Evolutionary conservation across 2,797 vertebrate species (phyloP).

Genomic region (Yasuhikotakia modesta): DNA sequence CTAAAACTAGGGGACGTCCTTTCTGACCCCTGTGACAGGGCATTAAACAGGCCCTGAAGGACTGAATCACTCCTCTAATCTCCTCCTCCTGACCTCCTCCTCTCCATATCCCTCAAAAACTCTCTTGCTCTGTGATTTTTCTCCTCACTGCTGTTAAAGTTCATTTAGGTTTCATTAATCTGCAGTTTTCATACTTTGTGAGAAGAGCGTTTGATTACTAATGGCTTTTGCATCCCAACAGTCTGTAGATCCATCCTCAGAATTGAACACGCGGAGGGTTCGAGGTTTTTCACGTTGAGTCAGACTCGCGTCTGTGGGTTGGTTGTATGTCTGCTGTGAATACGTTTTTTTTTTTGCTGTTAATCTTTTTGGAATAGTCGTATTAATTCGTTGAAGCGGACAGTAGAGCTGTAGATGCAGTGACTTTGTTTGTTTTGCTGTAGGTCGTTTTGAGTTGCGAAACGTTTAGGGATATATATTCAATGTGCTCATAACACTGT

Average conservation of each 20-base stretch:
- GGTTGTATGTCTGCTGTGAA: no score
- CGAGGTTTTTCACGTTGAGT: neutral
- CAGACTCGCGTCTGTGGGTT: neutral
- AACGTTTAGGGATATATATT: slow-evolving; percentile 11
- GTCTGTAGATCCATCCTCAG: neutral
- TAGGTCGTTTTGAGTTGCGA: neutral
- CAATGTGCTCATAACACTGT: neutral
- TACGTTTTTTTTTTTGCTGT: neutral
- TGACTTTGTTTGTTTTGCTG: neutral
- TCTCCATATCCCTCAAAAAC: slow-evolving; percentile 48
- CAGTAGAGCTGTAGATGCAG: neutral
- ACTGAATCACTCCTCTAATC: slow-evolving; percentile 43
- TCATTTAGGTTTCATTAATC: slow-evolving; percentile 24
- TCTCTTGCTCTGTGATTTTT: slow-evolving; percentile 19
- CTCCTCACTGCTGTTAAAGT: slow-evolving; percentile 4
- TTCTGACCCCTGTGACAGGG: slow-evolving; percentile 46
- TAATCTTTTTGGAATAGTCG: neutral
- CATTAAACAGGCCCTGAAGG: slow-evolving; percentile 41
- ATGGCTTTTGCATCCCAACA: neutral
- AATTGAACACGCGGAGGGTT: no score
- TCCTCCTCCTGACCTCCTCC: slow-evolving; percentile 36
- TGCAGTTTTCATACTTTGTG: neutral
- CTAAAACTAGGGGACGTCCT: slow-evolving; percentile 15
- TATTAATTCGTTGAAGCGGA: neutral
- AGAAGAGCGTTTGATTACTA: neutral